Percentiles rank a stretch among this genome's conserved stretches.
These are phyloP conservation scores for Eupithecia inturbata DNA, from an alignment of 2,888 invertebrate genomes.

Conservation along the genomic window DNA sequence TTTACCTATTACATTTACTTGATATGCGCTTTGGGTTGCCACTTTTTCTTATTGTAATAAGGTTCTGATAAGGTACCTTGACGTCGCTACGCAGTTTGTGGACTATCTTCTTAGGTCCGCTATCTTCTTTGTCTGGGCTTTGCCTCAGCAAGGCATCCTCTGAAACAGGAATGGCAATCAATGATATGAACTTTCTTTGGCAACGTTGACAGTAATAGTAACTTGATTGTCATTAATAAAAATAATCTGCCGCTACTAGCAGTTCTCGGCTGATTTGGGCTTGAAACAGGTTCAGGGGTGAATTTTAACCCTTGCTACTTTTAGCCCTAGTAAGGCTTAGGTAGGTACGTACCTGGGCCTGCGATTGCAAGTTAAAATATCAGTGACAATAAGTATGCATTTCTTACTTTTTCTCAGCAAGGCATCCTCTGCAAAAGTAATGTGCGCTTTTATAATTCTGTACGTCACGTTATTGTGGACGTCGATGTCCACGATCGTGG, in stretches of 20 bases:
- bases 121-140: slow-evolving; percentile 84
- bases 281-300: background rate
- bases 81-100: slow-evolving; percentile 93
- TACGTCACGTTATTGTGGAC: background rate
- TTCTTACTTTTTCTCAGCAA: slow-evolving; percentile 45
- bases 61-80: slow-evolving; percentile 79
- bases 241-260: background rate
- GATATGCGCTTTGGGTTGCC: background rate
- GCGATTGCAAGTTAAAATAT: background rate
- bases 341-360: background rate
- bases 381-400: background rate
- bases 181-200: background rate
- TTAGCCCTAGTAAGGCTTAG: background rate
- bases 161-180: slow-evolving; percentile 46
- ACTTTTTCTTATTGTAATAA: background rate
- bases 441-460: background rate
- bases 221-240: background rate
- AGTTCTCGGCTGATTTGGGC: background rate
- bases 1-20: background rate
- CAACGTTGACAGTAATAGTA: background rate
- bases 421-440: slow-evolving; percentile 63
- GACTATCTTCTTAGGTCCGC: slow-evolving; percentile 90
- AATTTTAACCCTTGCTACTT: background rate
- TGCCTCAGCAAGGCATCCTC: slow-evolving; percentile 56
- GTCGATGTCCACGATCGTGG: no score